Base-by-base conservation (phyloP, 1,140 invertebrate genomes). In the Cydia splendana region DNA sequence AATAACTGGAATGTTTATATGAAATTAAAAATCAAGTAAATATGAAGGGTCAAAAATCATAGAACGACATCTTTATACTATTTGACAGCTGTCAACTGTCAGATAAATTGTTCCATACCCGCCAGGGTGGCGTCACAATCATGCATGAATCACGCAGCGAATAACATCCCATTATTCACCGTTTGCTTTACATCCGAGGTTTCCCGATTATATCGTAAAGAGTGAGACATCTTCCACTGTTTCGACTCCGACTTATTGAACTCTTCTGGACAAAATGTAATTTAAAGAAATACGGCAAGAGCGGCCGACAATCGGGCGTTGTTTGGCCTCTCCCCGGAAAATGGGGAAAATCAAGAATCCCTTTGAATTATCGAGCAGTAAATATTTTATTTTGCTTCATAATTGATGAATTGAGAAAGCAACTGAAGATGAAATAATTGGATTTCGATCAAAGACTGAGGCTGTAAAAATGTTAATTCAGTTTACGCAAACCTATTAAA, bases 271-370 rank as follows among this genome's bases (percentile, higher is more conserved):
- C 65, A 78, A 53, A 80, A 84, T 80, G 80, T 82, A 80, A 82
- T 84, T 84, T 84, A 81, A 80, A 79, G 80, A 82, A 79, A 81
- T 80, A 82, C 10, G 75, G 79, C 78, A 76, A 67, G 34, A 42
- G 79, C 53, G 34, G 65, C 18, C 74, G 45, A 45, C 76, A 78
- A 82, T 80, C 79, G 77, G 65, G 69, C n/a, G 69, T 75, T 57
- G 74, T 78, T 71, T 73, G 74, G 15, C 51, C n/a, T 38, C 20
- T 24, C 15, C 51, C 45, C 9, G 53, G 24, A 30, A 76, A 78
- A 57, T 45, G 53, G 38, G 67, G 67, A 71, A 71, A 71, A 42
- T 10, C 6, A 15, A 71, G 34, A 5, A 42, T 42, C 67, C 34
- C 67, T 42, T 71, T 42, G 67, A 71, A 71, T 71, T 71, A 71